Percentiles rank a stretch among this genome's conserved stretches.
Evolutionary conservation across 2,113 vertebrate species (phyloP).

Genomic region (Elanus axillaris): DNA sequence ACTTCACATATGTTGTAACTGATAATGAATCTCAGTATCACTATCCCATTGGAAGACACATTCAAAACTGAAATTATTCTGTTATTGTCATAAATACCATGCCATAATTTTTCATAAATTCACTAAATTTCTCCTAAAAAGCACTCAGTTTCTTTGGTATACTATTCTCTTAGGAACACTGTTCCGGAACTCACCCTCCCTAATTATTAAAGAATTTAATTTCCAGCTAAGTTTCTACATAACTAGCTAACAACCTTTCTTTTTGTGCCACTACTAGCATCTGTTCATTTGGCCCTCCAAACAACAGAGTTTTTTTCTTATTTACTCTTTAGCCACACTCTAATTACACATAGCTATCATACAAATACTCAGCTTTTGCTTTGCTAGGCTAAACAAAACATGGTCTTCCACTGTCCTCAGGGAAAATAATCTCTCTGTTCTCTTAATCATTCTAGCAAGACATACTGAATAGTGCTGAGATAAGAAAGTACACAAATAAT

Average conservation of each 20-base stretch:
- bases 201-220: not conserved
- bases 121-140: not conserved
- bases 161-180: not conserved
- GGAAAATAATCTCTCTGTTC: not conserved
- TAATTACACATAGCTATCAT: not conserved
- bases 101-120: not conserved
- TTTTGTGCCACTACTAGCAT: not conserved
- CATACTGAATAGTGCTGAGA: not conserved
- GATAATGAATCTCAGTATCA: not conserved
- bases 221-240: not conserved
- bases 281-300: not conserved
- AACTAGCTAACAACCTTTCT: not conserved
- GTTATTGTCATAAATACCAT: not conserved
- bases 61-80: not conserved
- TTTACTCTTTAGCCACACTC: not conserved
- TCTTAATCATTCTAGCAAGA: not conserved
- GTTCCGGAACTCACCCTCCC: not conserved
- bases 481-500: not conserved
- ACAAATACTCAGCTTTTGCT: not conserved
- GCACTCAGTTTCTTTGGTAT: not conserved
- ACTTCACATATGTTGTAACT: not conserved
- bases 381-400: not conserved
- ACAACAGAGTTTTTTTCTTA: not conserved
- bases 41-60: not conserved
- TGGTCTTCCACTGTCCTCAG: not conserved